These are phyloP conservation scores for Odontocolon sp. DNA, from an alignment of 2,888 invertebrate genomes.

Conservation along the genomic window DNA sequence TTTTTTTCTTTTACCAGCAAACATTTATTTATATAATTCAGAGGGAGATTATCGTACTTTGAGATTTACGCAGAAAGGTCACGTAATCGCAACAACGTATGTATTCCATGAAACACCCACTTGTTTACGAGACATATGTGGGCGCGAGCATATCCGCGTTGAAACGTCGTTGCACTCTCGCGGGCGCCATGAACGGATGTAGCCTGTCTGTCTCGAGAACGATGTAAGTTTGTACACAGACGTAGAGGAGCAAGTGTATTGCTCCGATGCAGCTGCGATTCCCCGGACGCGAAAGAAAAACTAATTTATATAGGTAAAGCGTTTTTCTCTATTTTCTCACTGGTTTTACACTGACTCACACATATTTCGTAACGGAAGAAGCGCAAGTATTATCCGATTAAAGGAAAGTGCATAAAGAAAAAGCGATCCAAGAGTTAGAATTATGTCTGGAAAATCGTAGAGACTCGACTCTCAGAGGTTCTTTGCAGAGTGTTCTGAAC, in stretches of 20 bases:
- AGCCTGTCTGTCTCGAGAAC: constrained; percentile 25
- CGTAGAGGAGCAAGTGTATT: constrained; percentile 9
- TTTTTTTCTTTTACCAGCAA: background rate
- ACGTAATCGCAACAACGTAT: constrained; percentile 32
- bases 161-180: constrained; percentile 7
- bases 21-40: constrained; percentile 10
- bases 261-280: constrained; percentile 18
- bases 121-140: background rate
- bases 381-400: background rate
- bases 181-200: constrained; percentile 24
- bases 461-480: background rate
- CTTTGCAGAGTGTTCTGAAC: background rate
- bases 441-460: background rate
- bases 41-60: constrained; percentile 14
- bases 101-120: constrained; percentile 12
- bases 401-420: constrained; percentile 10
- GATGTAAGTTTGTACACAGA: constrained; percentile 7
- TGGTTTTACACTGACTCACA: background rate
- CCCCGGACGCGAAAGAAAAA: constrained; percentile 25
- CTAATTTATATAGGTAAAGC: constrained; percentile 21
- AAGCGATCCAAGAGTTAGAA: background rate
- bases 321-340: background rate
- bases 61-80: constrained; percentile 22
- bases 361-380: background rate
- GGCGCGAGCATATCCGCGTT: constrained; percentile 19